Evolutionary conservation across 1,140 invertebrate genomes (phyloP).

Genomic region (Planococcus citri): DNA sequence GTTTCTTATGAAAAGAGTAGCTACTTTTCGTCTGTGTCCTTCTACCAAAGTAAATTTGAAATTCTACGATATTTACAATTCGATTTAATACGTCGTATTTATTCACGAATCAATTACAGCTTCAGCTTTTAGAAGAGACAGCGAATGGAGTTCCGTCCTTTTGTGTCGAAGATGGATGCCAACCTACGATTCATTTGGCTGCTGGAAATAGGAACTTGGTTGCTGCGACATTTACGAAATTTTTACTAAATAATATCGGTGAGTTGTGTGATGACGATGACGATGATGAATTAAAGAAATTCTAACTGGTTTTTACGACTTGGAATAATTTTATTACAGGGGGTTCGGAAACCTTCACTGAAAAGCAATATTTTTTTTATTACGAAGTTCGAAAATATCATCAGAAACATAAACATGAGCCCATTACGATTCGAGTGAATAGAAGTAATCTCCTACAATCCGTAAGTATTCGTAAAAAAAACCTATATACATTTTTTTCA

Average conservation of each 20-base stretch:
- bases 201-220: conserved; percentile 77
- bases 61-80: conserved; percentile 30
- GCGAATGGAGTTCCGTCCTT: conserved; percentile 9
- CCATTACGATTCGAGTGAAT: conserved; percentile 64
- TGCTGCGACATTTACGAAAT: conserved; percentile 82
- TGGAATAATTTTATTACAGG: conserved; percentile 34
- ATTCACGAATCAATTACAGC: neutral
- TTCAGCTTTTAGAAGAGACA: conserved; percentile 7
- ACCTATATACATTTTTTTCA: conserved; percentile 1
- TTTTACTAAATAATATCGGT: conserved; percentile 86
- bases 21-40: conserved; percentile 84
- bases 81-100: neutral
- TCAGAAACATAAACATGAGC: conserved; percentile 72
- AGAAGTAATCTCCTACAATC: conserved; percentile 68
- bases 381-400: conserved; percentile 79
- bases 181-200: conserved; percentile 67
- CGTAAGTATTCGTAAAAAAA: conserved; percentile 35
- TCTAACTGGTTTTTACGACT: conserved; percentile 3
- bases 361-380: conserved; percentile 91
- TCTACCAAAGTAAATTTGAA: conserved; percentile 60
- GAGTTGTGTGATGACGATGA: neutral
- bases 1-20: conserved; percentile 80
- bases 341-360: conserved; percentile 88
- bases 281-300: conserved; percentile 17
- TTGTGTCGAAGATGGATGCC: conserved; percentile 79